Evolutionary conservation across 2,797 vertebrate genomes (phyloP), one percentile per base, ranked within the genome.

Genomic region (Tangara arthus): DNA sequence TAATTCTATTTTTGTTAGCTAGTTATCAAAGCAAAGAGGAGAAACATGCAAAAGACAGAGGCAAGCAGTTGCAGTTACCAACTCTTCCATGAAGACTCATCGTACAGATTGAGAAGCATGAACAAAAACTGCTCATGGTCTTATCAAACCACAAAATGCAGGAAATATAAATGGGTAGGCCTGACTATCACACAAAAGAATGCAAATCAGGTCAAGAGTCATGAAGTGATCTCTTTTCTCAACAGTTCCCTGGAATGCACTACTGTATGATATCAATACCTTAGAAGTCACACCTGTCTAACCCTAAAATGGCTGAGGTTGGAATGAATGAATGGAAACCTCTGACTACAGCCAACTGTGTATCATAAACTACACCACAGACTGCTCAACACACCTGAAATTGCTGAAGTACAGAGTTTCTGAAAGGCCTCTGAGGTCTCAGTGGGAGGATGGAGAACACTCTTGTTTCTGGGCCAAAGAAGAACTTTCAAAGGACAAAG

Each of bases 211-310:
- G 37, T 63, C 39, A 71, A 63, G 63, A 91, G 37, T 78, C 79
- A 96, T 57, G 47, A 86, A 90, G 57, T 28, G 87, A 70, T 24
- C 60, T 89, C 60, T 56, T 83, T 93, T 61, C 55, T 88, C 35
- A 94, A 80, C 50, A 88, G 57, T 59, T 81, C 50, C 87, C 72
- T 94, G 93, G 89, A 94, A 94, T 76, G 69, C 72, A 91, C 57
- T 27, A 37, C 5, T 44, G 39, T 86, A 35, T 28, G n/a, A 20
- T 88, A 93, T 69, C 79, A 94, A 47, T 69, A 81, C 23, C 8
- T 2, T 12, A 47, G 22, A 91, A 91, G 65, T 93, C 93, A 86
- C 69, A 81, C 55, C 79, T 86, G 30, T 44, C 80, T 69, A 86
- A 78, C 28, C 28, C 20, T 83, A 68, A 71, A 53, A 69, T 30